Conservation (phyloP, 2,888 invertebrate species). For the Xylocampa areola region DNA sequence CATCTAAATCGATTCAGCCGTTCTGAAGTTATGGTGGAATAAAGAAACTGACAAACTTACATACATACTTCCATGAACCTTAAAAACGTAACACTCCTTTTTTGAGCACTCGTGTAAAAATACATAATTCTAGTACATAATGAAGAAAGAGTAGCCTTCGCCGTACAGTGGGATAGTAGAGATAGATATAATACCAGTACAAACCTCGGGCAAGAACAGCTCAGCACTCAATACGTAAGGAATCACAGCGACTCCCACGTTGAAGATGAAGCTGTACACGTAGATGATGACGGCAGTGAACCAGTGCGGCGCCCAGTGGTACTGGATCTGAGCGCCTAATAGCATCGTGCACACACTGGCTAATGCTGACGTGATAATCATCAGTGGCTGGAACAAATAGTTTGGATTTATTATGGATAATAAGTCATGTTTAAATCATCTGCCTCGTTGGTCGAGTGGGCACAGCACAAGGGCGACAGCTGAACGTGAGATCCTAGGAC, state of each 20-base stretch:
- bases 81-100: too few species aligned
- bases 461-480: too few species aligned
- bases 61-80: too few species aligned
- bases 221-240: slow-evolving; percentile 84
- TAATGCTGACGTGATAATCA: slow-evolving; percentile 66
- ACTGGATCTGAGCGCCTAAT: slow-evolving; percentile 72
- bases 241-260: slow-evolving; percentile 82
- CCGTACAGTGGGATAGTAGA: background rate
- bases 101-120: too few species aligned
- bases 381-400: slow-evolving; percentile 65
- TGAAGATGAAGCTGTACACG: slow-evolving; percentile 78
- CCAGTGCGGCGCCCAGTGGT: slow-evolving; percentile 76
- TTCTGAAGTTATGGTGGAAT: too few species aligned
- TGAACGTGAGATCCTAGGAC: too few species aligned
- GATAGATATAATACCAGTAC: too few species aligned
- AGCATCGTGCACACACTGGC: slow-evolving; percentile 71
- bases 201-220: slow-evolving; percentile 84
- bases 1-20: too few species aligned
- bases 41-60: too few species aligned
- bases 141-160: background rate
- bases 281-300: slow-evolving; percentile 76
- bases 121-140: too few species aligned
- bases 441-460: too few species aligned
- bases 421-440: too few species aligned
- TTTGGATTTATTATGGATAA: background rate